Conservation (phyloP, 2,113 vertebrate genomes). For the Gavia stellata region DNA sequence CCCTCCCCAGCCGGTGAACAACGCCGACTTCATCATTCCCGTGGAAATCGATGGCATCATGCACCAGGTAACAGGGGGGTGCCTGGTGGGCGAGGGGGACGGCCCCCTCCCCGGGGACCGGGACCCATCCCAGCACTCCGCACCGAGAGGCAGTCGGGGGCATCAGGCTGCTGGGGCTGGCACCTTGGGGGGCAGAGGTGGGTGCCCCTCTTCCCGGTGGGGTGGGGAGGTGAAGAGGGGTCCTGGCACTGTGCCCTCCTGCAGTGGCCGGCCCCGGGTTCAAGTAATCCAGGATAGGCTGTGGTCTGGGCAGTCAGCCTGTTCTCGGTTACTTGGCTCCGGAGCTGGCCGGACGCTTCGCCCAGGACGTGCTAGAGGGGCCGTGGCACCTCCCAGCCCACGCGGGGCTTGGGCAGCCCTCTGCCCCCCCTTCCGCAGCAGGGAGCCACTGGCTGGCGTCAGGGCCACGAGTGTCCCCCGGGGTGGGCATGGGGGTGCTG, state of each 20-base stretch:
- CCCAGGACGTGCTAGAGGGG: not conserved
- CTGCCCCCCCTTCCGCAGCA: not conserved
- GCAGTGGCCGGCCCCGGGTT: constrained; percentile 80
- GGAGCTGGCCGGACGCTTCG: constrained; percentile 69
- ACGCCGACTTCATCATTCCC: constrained; percentile 93
- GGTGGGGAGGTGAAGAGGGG: not conserved
- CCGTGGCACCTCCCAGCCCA: rapidly evolving
- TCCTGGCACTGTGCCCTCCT: not conserved
- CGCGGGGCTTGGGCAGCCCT: rapidly evolving
- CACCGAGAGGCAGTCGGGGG: rapidly evolving
- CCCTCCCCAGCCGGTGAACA: constrained; percentile 83
- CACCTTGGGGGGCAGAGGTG: rapidly evolving
- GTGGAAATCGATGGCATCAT: constrained; percentile 92
- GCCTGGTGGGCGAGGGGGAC: not conserved
- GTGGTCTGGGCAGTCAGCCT: constrained; percentile 86
- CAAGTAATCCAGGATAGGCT: constrained; percentile 99
- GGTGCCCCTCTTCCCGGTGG: not conserved
- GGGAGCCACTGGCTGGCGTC: rapidly evolving
- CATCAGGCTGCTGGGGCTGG: not conserved
- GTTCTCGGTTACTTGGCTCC: constrained; percentile 94
- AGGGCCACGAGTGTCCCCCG: not conserved
- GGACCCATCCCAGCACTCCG: not conserved
- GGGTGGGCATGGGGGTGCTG: rapidly evolving
- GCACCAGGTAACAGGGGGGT: constrained; percentile 80
- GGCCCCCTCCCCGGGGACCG: rapidly evolving